Evolutionary conservation across 2,888 invertebrate species (phyloP).

Genomic region (Romanomermis culicivorax): DNA sequence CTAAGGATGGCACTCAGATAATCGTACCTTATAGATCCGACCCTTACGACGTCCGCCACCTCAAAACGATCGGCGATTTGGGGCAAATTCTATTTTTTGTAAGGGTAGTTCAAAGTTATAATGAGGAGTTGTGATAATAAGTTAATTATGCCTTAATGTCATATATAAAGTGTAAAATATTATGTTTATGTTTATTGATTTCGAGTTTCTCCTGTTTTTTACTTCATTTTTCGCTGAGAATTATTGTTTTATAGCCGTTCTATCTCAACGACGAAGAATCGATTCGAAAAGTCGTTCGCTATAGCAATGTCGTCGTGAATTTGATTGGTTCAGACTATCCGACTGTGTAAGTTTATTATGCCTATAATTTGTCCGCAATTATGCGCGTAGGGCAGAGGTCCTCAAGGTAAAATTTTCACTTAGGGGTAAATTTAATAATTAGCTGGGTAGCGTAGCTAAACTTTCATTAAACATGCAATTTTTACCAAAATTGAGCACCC

Average conservation of each 20-base stretch:
- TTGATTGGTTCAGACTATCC: conserved; percentile 73
- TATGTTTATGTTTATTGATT: neutral
- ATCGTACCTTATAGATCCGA: conserved; percentile 80
- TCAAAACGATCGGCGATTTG: conserved; percentile 73
- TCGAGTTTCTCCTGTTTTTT: neutral
- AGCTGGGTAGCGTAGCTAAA: neutral
- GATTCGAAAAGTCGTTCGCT: conserved; percentile 47
- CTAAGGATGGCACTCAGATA: conserved; percentile 41
- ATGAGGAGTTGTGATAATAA: neutral
- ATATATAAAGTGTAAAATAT: neutral
- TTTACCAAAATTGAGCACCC: too few species aligned
- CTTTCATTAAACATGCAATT: conserved; percentile 7
- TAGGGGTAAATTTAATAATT: neutral
- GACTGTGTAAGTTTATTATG: conserved; percentile 47
- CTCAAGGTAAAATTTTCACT: neutral
- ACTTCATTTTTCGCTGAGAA: neutral
- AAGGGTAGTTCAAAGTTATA: too few species aligned
- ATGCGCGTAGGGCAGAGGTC: too few species aligned
- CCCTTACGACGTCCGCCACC: conserved; percentile 48
- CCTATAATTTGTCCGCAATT: too few species aligned
- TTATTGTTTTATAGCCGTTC: conserved; percentile 42
- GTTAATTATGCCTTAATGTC: neutral
- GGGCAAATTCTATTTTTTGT: conserved; percentile 65
- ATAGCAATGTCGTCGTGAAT: conserved; percentile 92
- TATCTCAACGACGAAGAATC: conserved; percentile 62